These are phyloP conservation scores for Psephotus haematonotus DNA, from an alignment of 2,113 vertebrate genomes.

Conservation along the genomic window DNA sequence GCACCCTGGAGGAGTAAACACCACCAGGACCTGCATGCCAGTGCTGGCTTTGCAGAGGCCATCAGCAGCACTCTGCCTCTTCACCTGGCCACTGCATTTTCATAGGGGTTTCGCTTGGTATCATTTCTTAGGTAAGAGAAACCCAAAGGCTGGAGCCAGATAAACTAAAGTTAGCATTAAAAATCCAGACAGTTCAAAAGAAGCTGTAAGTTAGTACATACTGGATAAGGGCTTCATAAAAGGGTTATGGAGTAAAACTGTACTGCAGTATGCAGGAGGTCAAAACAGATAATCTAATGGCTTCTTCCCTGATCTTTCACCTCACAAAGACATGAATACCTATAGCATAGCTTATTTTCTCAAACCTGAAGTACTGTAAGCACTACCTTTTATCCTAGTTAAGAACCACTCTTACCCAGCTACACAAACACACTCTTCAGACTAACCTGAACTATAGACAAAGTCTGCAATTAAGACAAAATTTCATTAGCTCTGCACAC, in stretches of 20 bases:
- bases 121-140: background rate
- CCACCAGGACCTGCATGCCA: background rate
- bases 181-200: background rate
- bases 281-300: background rate
- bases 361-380: background rate
- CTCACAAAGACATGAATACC: fast-evolving
- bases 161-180: background rate
- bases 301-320: background rate
- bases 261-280: fast-evolving
- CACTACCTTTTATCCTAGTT: background rate
- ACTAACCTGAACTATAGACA: background rate
- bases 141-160: background rate
- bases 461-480: background rate
- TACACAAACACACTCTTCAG: background rate
- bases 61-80: background rate
- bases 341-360: background rate
- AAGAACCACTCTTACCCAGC: background rate
- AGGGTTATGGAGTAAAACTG: background rate
- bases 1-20: background rate
- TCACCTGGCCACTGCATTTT: fast-evolving
- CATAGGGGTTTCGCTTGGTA: background rate
- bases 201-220: fast-evolving
- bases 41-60: background rate
- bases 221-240: background rate
- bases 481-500: background rate